Percentiles rank a stretch among this genome's conserved stretches.
phyloP scores from a whole-genome alignment of 2,888 invertebrate genomes.

The Drosophila koepferae region DNA sequence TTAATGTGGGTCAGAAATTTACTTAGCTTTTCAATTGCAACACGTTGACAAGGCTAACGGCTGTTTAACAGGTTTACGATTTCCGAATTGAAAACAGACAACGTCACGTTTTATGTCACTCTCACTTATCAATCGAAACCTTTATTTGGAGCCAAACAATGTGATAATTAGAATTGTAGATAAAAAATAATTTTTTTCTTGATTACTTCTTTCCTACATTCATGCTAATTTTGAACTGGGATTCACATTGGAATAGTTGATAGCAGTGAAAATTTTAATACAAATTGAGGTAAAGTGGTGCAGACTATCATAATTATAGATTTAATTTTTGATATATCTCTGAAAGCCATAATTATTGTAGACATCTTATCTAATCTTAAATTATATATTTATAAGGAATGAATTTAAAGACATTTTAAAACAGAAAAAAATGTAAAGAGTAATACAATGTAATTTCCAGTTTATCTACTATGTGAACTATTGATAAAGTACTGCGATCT shows the following conservation, averaged over 20 bases:
- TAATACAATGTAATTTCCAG: background rate
- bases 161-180: conserved; percentile 15
- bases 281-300: background rate
- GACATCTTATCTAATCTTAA: background rate
- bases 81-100: conserved; percentile 18
- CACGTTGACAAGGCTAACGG: conserved; percentile 26
- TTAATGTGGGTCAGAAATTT: background rate
- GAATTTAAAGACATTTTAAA: background rate
- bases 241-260: background rate
- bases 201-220: background rate
- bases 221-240: background rate
- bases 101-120: conserved; percentile 11
- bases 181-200: background rate
- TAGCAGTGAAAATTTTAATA: background rate
- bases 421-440: background rate
- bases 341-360: background rate
- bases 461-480: background rate
- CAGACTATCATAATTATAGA: background rate
- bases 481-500: background rate
- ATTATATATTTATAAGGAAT: background rate
- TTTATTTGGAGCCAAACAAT: background rate
- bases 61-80: conserved; percentile 33
- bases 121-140: conserved; percentile 19
- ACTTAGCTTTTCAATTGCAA: background rate
- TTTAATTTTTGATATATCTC: background rate